Conservation (phyloP, 2,797 vertebrate species). For the Pseudochirops cupreus region DNA sequence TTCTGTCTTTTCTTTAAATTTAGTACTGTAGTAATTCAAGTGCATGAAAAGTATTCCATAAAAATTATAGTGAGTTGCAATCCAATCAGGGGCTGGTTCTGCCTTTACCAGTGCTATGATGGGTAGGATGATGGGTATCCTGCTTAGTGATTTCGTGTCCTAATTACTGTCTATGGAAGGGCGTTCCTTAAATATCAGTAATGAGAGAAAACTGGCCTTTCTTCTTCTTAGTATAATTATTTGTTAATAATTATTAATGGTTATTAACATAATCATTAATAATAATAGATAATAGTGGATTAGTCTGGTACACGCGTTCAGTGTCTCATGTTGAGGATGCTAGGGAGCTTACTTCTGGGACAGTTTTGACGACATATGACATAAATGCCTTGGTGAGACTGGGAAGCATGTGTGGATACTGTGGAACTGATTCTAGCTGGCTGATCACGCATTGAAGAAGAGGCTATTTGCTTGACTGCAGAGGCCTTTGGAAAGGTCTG, state of each 20-base stretch:
- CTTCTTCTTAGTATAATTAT: constrained; percentile 7
- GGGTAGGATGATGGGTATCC: constrained; percentile 33
- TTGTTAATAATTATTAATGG: not conserved
- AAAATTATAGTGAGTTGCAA: constrained; percentile 19
- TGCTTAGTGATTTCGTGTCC: constrained; percentile 47
- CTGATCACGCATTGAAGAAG: not conserved
- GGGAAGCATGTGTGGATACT: not conserved
- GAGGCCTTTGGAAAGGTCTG: not conserved
- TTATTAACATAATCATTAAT: not conserved
- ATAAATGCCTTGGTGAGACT: not conserved
- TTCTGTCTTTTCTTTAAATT: constrained; percentile 36
- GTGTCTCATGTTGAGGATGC: not conserved
- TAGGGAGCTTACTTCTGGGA: not conserved
- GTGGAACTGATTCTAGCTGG: not conserved
- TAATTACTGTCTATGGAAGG: constrained; percentile 57
- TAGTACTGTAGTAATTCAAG: constrained; percentile 5
- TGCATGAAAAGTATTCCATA: constrained; percentile 18
- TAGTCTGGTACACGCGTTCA: not conserved
- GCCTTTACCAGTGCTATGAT: constrained; percentile 32
- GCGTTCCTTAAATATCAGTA: constrained; percentile 63
- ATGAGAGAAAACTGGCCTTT: constrained; percentile 54
- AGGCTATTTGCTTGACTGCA: not conserved
- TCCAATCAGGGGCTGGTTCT: constrained; percentile 18
- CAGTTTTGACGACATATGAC: not conserved
- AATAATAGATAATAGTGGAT: not conserved